These are phyloP conservation scores for Bellardia bayeri DNA, from an alignment of 2,888 invertebrate genomes.

Conservation along the genomic window DNA sequence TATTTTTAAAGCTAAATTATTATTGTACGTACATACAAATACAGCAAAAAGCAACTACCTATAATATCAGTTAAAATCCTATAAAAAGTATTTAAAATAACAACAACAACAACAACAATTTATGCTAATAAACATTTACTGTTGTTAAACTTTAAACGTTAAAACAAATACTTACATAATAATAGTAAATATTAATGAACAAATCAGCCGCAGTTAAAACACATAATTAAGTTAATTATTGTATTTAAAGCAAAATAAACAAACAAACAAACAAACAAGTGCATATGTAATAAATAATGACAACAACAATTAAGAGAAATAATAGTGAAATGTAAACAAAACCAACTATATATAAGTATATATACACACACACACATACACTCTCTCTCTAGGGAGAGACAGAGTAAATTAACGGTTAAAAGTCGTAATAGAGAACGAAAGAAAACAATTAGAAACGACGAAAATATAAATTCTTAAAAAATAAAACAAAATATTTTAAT, in stretches of 20 bases:
- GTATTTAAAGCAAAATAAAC: slow-evolving; percentile 22
- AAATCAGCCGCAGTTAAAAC: slow-evolving; percentile 66
- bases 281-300: background rate
- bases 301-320: background rate
- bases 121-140: slow-evolving; percentile 38
- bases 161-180: background rate
- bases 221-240: slow-evolving; percentile 57
- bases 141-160: slow-evolving; percentile 18
- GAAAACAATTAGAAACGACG: slow-evolving; percentile 13
- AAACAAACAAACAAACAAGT: background rate
- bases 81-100: background rate
- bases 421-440: slow-evolving; percentile 23
- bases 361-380: background rate
- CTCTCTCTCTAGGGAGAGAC: background rate
- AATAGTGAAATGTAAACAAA: slow-evolving; percentile 17
- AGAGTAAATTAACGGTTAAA: background rate
- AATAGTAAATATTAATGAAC: slow-evolving; percentile 13
- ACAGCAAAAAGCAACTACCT: no score
- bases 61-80: background rate
- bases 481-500: slow-evolving; percentile 64
- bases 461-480: background rate
- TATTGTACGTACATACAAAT: no score
- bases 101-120: background rate
- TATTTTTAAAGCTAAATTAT: background rate
- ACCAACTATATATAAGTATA: background rate